Percentiles rank a stretch among this genome's conserved stretches.
phyloP scores from a whole-genome alignment of 2,888 invertebrate species.

The Drosophila picticornis region DNA sequence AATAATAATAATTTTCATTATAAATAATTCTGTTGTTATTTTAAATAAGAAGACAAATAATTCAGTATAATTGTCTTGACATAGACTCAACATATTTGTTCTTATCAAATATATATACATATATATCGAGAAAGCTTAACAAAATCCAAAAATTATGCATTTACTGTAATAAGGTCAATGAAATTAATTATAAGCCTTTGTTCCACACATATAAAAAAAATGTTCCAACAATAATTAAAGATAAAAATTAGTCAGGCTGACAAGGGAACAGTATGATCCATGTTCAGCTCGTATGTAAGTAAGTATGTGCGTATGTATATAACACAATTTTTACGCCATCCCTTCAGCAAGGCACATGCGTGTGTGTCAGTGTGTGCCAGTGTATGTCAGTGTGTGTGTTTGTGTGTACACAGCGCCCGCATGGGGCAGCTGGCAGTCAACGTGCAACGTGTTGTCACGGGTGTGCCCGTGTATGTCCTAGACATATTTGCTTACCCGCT shows the following conservation, averaged over 20 bases:
- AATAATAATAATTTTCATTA: background rate
- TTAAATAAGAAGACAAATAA: background rate
- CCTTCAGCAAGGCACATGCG: background rate
- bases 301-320: background rate
- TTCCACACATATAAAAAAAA: background rate
- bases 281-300: background rate
- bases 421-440: slow-evolving; percentile 30
- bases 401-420: slow-evolving; percentile 34
- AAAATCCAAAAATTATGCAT: background rate
- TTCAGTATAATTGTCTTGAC: background rate
- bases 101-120: background rate
- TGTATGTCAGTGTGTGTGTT: slow-evolving; percentile 2
- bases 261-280: background rate
- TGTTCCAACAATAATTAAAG: background rate
- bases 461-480: slow-evolving; percentile 38
- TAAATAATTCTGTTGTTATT: background rate
- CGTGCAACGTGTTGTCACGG: slow-evolving; percentile 38
- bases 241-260: background rate
- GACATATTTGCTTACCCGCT: slow-evolving; percentile 60
- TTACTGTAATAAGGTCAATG: background rate
- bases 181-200: background rate
- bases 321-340: slow-evolving; percentile 3
- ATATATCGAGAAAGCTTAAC: background rate
- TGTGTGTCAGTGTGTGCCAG: background rate
- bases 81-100: background rate